Base-by-base conservation (phyloP, 37 sponge, comb jelly and placozoan species). In the Halisarca cf. caerulea region DNA sequence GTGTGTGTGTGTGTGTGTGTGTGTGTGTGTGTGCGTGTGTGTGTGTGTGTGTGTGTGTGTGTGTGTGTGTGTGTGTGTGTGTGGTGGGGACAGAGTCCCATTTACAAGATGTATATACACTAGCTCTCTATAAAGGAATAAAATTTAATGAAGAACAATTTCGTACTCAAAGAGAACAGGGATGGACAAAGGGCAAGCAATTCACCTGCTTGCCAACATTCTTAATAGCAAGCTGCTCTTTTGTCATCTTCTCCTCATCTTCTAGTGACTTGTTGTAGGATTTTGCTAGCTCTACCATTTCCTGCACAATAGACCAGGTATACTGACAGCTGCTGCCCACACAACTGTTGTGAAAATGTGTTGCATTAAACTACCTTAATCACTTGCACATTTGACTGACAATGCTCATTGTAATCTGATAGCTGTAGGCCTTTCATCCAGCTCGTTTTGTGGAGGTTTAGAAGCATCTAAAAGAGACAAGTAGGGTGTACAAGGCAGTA, bases 201-300 rank as follows among this genome's bases (percentile, higher is more conserved):
- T 70, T 74, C 33, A 92, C 96, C 91, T 95, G 93, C 78, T 99
- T 99, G 14, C 99, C 99, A 47, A 99, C 97, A 82, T 99, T 96
- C 64, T 94, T 94, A 7, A 99, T 85, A 17, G 99, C 97, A 40
- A 96, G 88, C 86, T 99, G 95, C 57, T 96, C 97, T 34, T 90
- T 47, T 3, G 99, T 96, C 92, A 99, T 90, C 33, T 75, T 86
- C 20, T 91, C 93, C 47, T 99, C 99, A 60, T 99, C 99, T 72
- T 96, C 94, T 27, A 96, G 79, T 30, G 91, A 88, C 90, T 99
- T 99, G 83, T 88, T 84, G 81, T 99, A 99, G 35, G 84, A 85
- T 73, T 89, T 88, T 23, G 97, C 90, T 27, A 99, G 87, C 7
- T 96, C 95, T 21, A 96, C 83, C 97, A 99, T 99, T 58, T 98